Base-by-base conservation (phyloP, 2,113 vertebrate species). In the Saguinus midas region DNA sequence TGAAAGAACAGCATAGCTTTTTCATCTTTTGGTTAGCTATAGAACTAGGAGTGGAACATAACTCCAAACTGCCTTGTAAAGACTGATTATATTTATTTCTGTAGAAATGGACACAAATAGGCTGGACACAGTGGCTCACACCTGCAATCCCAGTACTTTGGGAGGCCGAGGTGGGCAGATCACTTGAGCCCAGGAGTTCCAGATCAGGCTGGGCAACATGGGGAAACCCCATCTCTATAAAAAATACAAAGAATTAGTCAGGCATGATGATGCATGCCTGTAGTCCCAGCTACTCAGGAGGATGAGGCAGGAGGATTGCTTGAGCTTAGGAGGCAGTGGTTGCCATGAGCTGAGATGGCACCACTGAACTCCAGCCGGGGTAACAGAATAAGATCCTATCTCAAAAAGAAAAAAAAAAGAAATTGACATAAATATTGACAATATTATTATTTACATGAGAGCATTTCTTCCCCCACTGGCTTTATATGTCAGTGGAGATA, bases 1-100 rank as follows among this genome's bases (percentile, higher is more conserved):
- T 35, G 18, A 92, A 61, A 87, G 14, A 82, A 94, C 90, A 96
- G 14, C 32, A 50, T 2, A 66, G 35, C 6, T 29, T 96, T 90
- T 75, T 82, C 43, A 68, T 72, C 87, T 52, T 37, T 40, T 48
- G 37, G 13, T 88, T 95, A 40, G 5, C 40, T 58, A 40, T 0
- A 85, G 64, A 83, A 72, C 45, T 82, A 23, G 68, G 12, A 84
- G 12, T 29, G 3, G 79, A 61, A 58, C 12, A 58, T 5, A 13
- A 76, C 8, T 35, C 3, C 8, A 55, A 61, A 64, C 1, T 29
- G 20, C 35, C 35, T 13, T 73, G 9, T 27, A 48, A 68, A 64
- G n/a, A 45, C 40, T 50, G 21, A 82, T 48, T 73, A 81, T 45
- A 64, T 45, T 85, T 58, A 80, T 75, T 90, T 96, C 48, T 66